A percentile compares a stretch with the other conserved stretches of the same genome.
phyloP scores from a whole-genome alignment of 2,888 invertebrate species.

The Apoderus coryli region DNA sequence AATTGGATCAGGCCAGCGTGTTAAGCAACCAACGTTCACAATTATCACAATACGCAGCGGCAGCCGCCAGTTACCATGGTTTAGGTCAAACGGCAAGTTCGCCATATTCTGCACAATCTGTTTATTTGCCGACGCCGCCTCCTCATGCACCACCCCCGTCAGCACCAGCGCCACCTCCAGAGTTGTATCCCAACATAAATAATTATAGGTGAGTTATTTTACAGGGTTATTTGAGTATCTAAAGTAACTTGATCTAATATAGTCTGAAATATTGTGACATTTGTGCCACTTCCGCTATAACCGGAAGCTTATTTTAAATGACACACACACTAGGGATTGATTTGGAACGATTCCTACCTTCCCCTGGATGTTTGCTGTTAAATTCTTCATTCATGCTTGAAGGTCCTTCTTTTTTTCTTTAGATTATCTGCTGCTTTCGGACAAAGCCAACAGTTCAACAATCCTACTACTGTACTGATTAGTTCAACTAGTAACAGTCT shows the following conservation, averaged over 20 bases:
- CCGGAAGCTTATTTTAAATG: too few relatives aligned
- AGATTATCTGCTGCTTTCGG: constrained; percentile 59
- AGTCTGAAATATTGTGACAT: too few relatives aligned
- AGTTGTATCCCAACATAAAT: constrained; percentile 46
- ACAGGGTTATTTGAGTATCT: too few relatives aligned
- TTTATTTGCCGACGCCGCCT: constrained; percentile 42
- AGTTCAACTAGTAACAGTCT: constrained; percentile 76
- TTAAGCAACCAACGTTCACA: constrained; percentile 47
- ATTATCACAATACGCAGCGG: constrained; percentile 57
- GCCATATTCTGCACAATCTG: constrained; percentile 42
- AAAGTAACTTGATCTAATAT: too few relatives aligned
- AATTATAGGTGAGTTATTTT: too few relatives aligned
- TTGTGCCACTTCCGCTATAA: too few relatives aligned
- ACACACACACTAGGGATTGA: too few relatives aligned
- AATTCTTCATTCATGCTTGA: too few relatives aligned
- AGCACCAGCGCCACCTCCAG: constrained; percentile 47
- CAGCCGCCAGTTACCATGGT: constrained; percentile 29
- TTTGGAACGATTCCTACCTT: too few relatives aligned
- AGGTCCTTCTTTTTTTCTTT: too few relatives aligned
- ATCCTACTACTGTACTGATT: constrained; percentile 77
- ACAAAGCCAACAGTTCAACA: constrained; percentile 68
- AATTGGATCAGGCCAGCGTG: constrained; percentile 37
- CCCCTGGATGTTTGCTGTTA: too few relatives aligned
- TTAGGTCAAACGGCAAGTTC: constrained; percentile 46
- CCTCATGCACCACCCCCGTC: constrained; percentile 34